These are phyloP conservation scores for Unio pictorum DNA, from an alignment of 2,888 invertebrate species.

Conservation along the genomic window DNA sequence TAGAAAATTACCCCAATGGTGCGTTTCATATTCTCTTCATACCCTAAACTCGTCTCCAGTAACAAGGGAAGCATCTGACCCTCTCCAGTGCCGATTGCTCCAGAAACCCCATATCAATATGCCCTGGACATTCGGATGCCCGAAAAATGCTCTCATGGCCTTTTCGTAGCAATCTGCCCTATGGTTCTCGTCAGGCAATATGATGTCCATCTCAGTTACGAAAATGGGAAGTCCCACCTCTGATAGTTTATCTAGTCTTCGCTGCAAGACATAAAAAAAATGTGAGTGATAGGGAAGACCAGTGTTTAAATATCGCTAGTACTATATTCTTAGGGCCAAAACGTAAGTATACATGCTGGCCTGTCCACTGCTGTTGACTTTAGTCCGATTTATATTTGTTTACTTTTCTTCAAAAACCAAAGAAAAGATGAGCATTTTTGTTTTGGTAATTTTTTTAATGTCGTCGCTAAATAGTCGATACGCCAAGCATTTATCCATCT, in stretches of 20 bases:
- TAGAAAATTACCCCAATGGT: too few relatives aligned
- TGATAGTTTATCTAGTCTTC: constrained; percentile 33
- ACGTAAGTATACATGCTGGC: too few relatives aligned
- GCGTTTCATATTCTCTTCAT: background rate
- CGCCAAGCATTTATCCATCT: too few relatives aligned
- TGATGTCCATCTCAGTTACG: constrained; percentile 38
- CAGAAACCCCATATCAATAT: constrained; percentile 37
- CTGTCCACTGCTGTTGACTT: too few relatives aligned
- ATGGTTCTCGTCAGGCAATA: constrained; percentile 26
- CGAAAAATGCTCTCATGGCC: constrained; percentile 25
- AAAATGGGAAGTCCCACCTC: constrained; percentile 36
- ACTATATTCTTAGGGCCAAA: too few relatives aligned
- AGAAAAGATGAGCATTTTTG: too few relatives aligned
- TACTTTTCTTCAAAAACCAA: too few relatives aligned
- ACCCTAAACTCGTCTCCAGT: constrained; percentile 19
- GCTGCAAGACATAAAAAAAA: constrained; percentile 9
- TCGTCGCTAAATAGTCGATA: too few relatives aligned
- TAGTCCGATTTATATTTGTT: too few relatives aligned
- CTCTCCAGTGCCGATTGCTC: constrained; percentile 15
- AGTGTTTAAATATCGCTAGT: too few relatives aligned
- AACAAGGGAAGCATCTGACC: constrained; percentile 14
- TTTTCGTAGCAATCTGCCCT: constrained; percentile 28
- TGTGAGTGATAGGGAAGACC: too few relatives aligned
- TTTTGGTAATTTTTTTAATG: too few relatives aligned
- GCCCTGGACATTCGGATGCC: constrained; percentile 31